phyloP scores from a whole-genome alignment of 2,113 vertebrate species.

The Chaetorhynchus papuensis region DNA sequence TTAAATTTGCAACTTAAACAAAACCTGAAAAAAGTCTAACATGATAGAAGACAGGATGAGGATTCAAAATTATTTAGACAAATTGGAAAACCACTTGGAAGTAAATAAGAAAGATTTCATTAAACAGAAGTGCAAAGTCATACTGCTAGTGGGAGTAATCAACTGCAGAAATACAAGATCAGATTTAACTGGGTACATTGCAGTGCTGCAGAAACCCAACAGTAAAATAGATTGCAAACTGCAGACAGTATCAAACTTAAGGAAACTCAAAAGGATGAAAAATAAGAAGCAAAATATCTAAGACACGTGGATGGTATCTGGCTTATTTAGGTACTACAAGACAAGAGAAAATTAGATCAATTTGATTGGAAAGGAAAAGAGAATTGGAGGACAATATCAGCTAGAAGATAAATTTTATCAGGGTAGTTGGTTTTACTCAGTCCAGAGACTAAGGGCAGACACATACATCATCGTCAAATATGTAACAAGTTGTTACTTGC shows the following conservation, averaged over 20 bases:
- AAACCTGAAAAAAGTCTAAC: background rate
- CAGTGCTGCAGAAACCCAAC: background rate
- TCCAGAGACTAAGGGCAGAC: background rate
- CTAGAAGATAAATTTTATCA: background rate
- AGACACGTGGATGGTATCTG: accelerated
- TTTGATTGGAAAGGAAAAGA: background rate
- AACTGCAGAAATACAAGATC: background rate
- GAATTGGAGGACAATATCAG: background rate
- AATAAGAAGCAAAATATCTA: background rate
- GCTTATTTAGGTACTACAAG: background rate
- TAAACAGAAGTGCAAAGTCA: background rate
- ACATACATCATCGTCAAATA: background rate
- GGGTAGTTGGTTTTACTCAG: background rate
- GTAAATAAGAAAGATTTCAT: background rate
- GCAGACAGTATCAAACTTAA: background rate
- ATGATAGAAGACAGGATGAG: background rate
- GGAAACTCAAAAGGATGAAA: background rate
- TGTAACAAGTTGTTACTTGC: background rate
- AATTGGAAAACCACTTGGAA: background rate
- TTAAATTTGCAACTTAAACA: background rate
- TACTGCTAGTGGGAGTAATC: background rate
- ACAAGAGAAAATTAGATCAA: background rate
- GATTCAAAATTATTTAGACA: background rate
- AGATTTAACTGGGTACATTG: background rate
- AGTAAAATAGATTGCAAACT: background rate